Evolutionary conservation across 2,113 vertebrate genomes (phyloP).

Genomic region (Clarias gariepinus): DNA sequence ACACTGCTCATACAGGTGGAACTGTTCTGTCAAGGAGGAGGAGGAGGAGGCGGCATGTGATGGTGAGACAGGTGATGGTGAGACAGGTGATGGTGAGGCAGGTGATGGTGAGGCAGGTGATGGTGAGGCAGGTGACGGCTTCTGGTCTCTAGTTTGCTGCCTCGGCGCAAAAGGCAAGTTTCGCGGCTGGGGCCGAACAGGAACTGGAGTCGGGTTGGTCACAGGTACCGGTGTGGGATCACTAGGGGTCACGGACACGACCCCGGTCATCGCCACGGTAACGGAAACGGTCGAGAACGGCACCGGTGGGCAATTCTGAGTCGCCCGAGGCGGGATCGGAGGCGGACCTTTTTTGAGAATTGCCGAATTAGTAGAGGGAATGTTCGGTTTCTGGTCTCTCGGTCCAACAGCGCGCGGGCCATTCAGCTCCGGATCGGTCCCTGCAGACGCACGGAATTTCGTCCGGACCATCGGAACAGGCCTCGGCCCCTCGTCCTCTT

Average conservation of each 20-base stretch:
- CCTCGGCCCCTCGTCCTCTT: conserved; percentile 33
- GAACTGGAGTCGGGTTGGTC: conserved; percentile 24
- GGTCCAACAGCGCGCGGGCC: not conserved
- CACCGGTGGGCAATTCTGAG: conserved; percentile 75
- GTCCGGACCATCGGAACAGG: conserved; percentile 81
- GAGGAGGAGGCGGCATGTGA: not conserved
- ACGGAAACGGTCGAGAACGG: conserved; percentile 57
- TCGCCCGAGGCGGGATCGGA: conserved; percentile 83
- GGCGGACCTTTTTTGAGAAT: conserved; percentile 57
- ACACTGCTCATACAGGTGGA: conserved; percentile 53
- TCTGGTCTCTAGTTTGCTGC: conserved; percentile 18
- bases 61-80: conserved; percentile 12
- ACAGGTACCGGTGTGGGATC: not conserved
- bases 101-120: conserved; percentile 24
- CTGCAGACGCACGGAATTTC: conserved; percentile 62
- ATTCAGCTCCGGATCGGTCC: not conserved
- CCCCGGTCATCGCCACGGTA: not conserved
- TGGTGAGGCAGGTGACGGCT: conserved; percentile 41
- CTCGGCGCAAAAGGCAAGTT: conserved; percentile 20
- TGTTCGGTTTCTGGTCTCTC: not conserved
- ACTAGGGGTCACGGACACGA: not conserved
- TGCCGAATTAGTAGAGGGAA: not conserved
- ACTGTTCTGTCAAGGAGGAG: conserved; percentile 38
- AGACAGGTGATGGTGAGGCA: conserved; percentile 9
- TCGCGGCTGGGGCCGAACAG: conserved; percentile 23